Evolutionary conservation across 2,113 vertebrate genomes (phyloP).

Genomic region (Ctenomys sociabilis): DNA sequence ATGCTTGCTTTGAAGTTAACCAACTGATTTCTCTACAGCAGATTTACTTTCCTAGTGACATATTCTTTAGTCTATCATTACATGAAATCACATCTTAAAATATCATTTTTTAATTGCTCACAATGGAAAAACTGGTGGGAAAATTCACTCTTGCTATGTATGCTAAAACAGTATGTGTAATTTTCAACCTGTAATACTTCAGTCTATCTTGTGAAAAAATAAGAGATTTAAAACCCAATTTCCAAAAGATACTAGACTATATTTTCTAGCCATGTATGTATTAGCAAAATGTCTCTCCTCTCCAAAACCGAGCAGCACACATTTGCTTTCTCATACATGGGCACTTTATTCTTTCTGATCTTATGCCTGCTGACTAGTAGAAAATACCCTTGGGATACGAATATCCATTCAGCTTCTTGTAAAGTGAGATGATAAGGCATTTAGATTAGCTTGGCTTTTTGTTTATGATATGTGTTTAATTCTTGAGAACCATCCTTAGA

Average conservation of each 20-base stretch:
- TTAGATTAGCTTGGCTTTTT: not conserved
- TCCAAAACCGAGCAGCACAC: not conserved
- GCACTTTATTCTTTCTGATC: slow-evolving; percentile 18
- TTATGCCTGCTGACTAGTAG: not conserved
- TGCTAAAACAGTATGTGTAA: slow-evolving; percentile 15
- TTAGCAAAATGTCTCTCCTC: not conserved
- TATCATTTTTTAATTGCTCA: not conserved
- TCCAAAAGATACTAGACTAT: not conserved
- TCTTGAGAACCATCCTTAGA: not conserved
- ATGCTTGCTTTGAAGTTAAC: not conserved
- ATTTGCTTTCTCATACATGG: not conserved
- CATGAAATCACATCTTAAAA: not conserved
- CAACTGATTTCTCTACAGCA: not conserved
- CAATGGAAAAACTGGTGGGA: not conserved
- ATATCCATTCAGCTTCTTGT: not conserved
- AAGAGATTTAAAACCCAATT: not conserved
- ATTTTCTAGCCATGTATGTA: not conserved
- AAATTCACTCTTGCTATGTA: not conserved
- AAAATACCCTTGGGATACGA: not conserved
- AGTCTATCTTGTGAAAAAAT: not conserved
- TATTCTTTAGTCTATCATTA: not conserved
- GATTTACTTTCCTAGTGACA: not conserved
- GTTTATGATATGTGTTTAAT: not conserved
- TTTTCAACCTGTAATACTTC: not conserved
- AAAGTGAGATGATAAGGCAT: not conserved